Evolutionary conservation across 2,797 vertebrate genomes (phyloP), one percentile per base, ranked within the genome.

Genomic region (Sebastes dallii): DNA sequence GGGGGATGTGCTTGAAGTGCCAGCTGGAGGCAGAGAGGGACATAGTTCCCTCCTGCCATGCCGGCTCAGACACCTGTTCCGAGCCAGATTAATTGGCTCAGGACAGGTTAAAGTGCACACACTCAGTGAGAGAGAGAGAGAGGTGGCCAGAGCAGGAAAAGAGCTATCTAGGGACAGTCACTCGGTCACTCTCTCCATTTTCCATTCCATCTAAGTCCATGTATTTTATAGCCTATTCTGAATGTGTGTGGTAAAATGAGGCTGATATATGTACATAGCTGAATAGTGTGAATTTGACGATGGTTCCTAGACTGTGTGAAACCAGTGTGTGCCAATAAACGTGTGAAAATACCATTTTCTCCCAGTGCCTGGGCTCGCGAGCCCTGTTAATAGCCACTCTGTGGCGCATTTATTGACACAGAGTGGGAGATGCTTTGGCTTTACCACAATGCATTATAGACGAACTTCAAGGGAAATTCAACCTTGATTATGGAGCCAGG

Each of bases 1-100:
- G 16, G 67, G 66, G 60, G 39, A 69, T 55, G 68, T 62, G 86
- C 86, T 78, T 85, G 58, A 85, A 85, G 77, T 86, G 73, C 83
- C 82, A 88, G 84, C 81, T 91, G 85, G 81, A 89, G 82, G 88
- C 77, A 73, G 73, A 34, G 67, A 76, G 77, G 75, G 24, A 78
- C 84, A 75, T 55, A 76, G 82, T 84, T 85, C 75, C 86, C 68
- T 78, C 59, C 80, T 81, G 42, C 80, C 75, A 84, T 39, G 59
- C 24, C 3, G 18, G 69, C 75, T 87, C 75, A 80, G 78, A 77
- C 81, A 85, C 81, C 83, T 85, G 75, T 84, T 75, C 65, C 8
- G 12, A 87, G 74, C 56, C 78, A 76, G 71, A 89, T 90, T 88
- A 90, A 89, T 88, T 91, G 86, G 78, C 78, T 77, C 24, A 24